Evolutionary conservation across 1,140 invertebrate genomes (phyloP).

Genomic region (Piezodorus guildinii): DNA sequence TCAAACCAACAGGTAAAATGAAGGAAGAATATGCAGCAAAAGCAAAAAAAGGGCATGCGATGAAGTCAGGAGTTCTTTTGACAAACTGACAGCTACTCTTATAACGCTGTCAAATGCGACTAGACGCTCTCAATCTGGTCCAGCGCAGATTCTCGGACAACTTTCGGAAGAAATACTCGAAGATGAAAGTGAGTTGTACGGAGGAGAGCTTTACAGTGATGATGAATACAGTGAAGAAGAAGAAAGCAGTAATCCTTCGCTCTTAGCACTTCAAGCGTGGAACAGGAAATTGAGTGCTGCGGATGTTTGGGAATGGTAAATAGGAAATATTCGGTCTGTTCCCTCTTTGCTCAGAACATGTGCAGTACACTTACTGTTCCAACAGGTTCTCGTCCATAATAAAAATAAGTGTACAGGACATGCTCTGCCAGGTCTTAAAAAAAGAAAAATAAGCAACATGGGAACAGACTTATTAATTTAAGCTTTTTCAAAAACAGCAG

Average conservation of each 20-base stretch:
- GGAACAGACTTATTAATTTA: too few species aligned
- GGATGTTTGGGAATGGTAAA: background rate
- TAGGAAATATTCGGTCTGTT: too few species aligned
- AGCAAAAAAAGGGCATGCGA: background rate
- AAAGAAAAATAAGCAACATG: too few species aligned
- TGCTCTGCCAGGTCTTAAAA: too few species aligned
- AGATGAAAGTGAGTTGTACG: background rate
- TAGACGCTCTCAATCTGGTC: background rate
- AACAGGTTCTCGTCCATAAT: too few species aligned
- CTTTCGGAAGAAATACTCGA: background rate
- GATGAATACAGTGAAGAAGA: background rate
- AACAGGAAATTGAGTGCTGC: background rate
- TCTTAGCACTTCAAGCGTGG: background rate
- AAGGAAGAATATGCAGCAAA: background rate
- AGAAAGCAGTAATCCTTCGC: background rate
- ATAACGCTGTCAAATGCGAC: background rate
- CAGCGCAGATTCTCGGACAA: background rate
- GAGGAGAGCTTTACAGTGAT: background rate
- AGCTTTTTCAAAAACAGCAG: too few species aligned
- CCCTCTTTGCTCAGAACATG: too few species aligned
- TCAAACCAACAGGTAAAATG: background rate
- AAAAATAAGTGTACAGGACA: too few species aligned
- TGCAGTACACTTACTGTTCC: too few species aligned
- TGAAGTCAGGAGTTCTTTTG: background rate
- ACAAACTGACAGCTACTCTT: background rate